Evolutionary conservation across 2,797 vertebrate genomes (phyloP), one percentile per base, ranked within the genome.

Genomic region (Chaunax sp.): DNA sequence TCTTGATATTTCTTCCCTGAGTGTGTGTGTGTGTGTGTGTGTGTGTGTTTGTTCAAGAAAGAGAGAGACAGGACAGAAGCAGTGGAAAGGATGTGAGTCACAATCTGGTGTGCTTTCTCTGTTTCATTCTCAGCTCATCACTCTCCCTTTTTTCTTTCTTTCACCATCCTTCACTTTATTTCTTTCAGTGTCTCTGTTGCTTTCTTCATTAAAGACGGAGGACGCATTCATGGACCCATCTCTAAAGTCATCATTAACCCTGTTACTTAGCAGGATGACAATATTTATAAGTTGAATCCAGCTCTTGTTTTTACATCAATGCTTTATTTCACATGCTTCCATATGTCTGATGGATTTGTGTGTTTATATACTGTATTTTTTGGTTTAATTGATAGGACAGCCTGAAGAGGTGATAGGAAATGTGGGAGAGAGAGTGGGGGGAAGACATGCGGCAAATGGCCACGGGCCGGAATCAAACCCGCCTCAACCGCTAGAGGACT

Each of bases 1-100:
- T 55, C 46, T 69, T 76, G 59, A 64, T 80, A 52, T 82, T 79
- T 77, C 51, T 77, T 71, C 47, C 23, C 37, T 56, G 44, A 43
- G 28, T 40, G 23, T 71, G 30, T 35, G 41, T 30, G 28, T 30
- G 28, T 30, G 28, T 30, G n/a, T 56, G 28, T 20, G 19, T 26
- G 25, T 51, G 56, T 16, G 14, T 40, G 38, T 40, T 12, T 40
- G 38, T 40, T 15, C 14, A 1, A 4, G 38, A 25, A 16, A 49
- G 45, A 52, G 33, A 65, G 58, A 55, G 40, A 69, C 57, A 56
- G 23, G 46, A n/a, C 33, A 43, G 40, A 51, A 14, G 54, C 52
- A 61, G 43, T 26, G 14, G 5, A 60, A 15, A 22, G 22, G 46
- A 73, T 37, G 45, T 60, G 41, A 41, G 33, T 72, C 50, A 44